Evolutionary conservation across 2,797 vertebrate species (phyloP).

Genomic region (Amblyraja radiata): DNA sequence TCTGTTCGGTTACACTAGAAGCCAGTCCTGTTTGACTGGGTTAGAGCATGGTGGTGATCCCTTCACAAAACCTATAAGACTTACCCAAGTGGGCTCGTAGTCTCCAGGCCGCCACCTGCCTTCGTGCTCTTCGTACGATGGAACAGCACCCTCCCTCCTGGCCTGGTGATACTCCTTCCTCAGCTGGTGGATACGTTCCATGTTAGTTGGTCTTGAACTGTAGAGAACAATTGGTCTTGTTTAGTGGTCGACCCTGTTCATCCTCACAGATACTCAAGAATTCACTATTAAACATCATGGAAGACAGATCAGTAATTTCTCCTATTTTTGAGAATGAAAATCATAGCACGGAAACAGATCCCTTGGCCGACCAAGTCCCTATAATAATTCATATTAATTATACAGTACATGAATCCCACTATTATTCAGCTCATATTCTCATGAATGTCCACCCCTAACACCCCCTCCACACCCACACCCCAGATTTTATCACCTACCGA

Average conservation of each 20-base stretch:
- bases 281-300: not conserved
- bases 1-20: not conserved
- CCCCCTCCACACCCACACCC: no score
- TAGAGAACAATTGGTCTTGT: not conserved
- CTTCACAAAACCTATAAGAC: conserved; percentile 41
- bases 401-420: no score
- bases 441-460: no score
- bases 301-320: not conserved
- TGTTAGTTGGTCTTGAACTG: conserved; percentile 42
- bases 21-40: not conserved
- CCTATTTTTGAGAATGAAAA: not conserved
- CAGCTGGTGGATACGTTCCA: conserved; percentile 85
- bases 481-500: no score
- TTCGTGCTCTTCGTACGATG: conserved; percentile 74
- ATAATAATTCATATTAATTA: no score
- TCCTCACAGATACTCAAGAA: not conserved
- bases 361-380: no score
- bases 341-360: no score
- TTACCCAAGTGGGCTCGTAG: conserved; percentile 72
- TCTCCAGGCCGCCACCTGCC: conserved; percentile 61
- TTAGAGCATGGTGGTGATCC: not conserved
- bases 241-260: not conserved
- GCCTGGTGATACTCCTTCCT: conserved; percentile 88
- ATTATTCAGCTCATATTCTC: no score
- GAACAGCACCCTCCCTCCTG: conserved; percentile 70